phyloP scores from a whole-genome alignment of 1,140 invertebrate species.

The Asobara japonica region DNA sequence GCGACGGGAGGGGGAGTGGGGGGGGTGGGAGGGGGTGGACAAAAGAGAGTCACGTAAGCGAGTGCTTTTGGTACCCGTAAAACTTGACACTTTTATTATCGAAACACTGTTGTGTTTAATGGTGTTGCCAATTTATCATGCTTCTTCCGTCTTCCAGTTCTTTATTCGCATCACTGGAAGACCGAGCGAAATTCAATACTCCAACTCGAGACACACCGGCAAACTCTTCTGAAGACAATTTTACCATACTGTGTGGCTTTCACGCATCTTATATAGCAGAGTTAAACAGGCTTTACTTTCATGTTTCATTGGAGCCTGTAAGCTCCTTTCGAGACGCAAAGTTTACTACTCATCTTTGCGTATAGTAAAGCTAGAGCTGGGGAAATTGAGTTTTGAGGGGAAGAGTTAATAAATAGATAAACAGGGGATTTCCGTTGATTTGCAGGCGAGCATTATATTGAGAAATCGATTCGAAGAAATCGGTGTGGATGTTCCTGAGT shows the following conservation, averaged over 20 bases:
- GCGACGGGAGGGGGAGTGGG: not conserved
- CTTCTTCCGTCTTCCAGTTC: not conserved
- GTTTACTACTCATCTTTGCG: slow-evolving; percentile 1
- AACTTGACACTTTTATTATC: not conserved
- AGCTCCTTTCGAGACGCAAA: slow-evolving; percentile 8
- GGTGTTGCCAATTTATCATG: not conserved
- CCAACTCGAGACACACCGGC: not conserved
- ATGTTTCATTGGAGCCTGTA: slow-evolving; percentile 7
- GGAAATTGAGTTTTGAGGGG: not conserved
- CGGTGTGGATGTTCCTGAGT: too few relatives aligned
- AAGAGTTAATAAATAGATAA: slow-evolving; percentile 7
- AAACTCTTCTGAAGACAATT: not conserved
- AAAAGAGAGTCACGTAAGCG: not conserved
- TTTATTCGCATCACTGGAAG: not conserved
- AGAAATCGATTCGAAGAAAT: too few relatives aligned
- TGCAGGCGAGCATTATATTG: not conserved
- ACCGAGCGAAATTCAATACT: not conserved
- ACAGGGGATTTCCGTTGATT: not conserved
- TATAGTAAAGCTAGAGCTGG: not conserved
- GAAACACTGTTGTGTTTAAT: not conserved
- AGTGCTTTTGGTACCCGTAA: not conserved
- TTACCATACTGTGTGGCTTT: not conserved
- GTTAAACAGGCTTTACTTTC: slow-evolving; percentile 6
- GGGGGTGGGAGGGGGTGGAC: not conserved
- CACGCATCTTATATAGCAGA: not conserved